These are phyloP conservation scores for Zapornia atra DNA, from an alignment of 2,113 vertebrate genomes.

Conservation along the genomic window DNA sequence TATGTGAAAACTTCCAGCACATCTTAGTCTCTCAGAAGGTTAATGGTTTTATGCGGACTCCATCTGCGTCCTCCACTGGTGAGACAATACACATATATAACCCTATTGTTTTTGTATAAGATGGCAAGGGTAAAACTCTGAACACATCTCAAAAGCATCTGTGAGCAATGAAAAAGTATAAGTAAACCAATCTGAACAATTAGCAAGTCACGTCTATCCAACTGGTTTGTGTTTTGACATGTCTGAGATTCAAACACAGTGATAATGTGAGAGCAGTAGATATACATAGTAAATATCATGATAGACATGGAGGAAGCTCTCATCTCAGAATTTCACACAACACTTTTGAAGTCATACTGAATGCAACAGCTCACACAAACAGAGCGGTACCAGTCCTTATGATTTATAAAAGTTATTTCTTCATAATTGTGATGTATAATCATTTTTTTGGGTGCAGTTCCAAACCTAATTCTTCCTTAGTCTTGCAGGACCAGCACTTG, in stretches of 20 bases:
- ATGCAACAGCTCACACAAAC: not conserved
- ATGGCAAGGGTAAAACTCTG: not conserved
- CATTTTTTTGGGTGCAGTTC: not conserved
- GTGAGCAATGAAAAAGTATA: not conserved
- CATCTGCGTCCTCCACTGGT: not conserved
- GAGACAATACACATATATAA: not conserved
- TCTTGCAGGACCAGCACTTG: not conserved
- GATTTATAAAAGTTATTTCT: not conserved
- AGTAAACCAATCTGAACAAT: not conserved
- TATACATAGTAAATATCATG: not conserved
- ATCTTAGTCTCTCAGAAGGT: not conserved
- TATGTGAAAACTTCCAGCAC: not conserved
- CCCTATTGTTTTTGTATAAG: not conserved
- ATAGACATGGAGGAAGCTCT: not conserved
- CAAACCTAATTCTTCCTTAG: not conserved
- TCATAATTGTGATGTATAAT: not conserved
- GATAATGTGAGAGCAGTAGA: not conserved
- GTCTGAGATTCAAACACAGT: not conserved
- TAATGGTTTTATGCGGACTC: not conserved
- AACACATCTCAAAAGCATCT: not conserved
- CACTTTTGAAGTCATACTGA: not conserved
- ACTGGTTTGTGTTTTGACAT: not conserved
- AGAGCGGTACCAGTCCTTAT: not conserved
- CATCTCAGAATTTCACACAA: not conserved
- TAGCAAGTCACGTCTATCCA: not conserved